phyloP scores from a whole-genome alignment of 2,797 vertebrate genomes.

The Amblyopsis hoosieri region DNA sequence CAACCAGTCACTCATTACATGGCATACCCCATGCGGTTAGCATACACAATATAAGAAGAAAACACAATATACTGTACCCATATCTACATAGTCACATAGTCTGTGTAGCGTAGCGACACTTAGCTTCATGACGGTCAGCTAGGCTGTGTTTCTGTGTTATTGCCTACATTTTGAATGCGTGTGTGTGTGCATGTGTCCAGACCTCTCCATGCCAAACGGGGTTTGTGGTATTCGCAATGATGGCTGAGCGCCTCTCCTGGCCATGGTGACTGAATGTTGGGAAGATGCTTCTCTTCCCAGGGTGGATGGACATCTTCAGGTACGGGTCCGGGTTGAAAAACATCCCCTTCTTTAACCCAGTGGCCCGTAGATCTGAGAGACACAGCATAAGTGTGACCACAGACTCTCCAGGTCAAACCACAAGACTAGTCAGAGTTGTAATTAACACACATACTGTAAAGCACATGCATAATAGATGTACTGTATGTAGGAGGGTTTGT shows the following conservation, averaged over 20 bases:
- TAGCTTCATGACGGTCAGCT: not conserved
- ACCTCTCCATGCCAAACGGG: constrained; percentile 97
- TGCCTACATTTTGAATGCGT: not conserved
- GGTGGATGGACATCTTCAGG: constrained; percentile 98
- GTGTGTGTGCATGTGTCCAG: not conserved
- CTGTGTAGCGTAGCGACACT: too few relatives aligned
- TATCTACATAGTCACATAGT: too few relatives aligned
- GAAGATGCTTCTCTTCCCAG: constrained; percentile 94
- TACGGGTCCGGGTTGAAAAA: constrained; percentile 99
- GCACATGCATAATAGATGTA: constrained; percentile 1
- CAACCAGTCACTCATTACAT: too few relatives aligned
- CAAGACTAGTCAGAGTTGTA: not conserved
- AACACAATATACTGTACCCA: too few relatives aligned
- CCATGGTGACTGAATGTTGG: constrained; percentile 95
- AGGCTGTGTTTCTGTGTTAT: constrained; percentile 1
- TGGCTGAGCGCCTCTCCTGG: constrained; percentile 92
- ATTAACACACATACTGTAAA: not conserved
- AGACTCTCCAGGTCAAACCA: constrained; percentile 8
- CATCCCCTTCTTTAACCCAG: constrained; percentile 97
- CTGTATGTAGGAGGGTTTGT: not conserved
- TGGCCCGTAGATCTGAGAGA: constrained; percentile 87
- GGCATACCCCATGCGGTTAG: too few relatives aligned
- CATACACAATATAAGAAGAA: too few relatives aligned
- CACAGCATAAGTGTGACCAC: not conserved
- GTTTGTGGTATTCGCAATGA: constrained; percentile 96